Conservation (phyloP, 2,888 invertebrate genomes). For the Acrobasis consociella region DNA sequence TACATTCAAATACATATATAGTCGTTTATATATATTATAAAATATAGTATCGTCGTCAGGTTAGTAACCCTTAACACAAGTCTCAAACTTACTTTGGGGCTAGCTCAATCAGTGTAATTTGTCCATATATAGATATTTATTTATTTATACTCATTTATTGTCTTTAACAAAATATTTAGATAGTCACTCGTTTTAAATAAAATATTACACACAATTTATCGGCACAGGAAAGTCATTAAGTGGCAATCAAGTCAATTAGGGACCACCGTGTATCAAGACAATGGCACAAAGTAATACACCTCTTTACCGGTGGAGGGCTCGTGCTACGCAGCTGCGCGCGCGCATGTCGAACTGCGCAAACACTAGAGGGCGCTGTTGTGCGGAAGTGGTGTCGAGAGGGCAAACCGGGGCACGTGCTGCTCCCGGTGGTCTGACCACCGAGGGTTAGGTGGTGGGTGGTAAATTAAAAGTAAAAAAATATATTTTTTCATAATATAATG, state of each 20-base stretch:
- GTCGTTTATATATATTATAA: too few species aligned
- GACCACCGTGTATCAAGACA: slow-evolving; percentile 56
- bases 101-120: too few species aligned
- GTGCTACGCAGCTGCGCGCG: slow-evolving; percentile 43
- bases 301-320: slow-evolving; percentile 49
- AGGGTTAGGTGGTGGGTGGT: slow-evolving; percentile 23
- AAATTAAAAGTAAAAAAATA: slow-evolving; percentile 19
- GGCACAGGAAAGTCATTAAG: slow-evolving; percentile 61
- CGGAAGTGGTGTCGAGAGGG: slow-evolving; percentile 57
- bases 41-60: too few species aligned
- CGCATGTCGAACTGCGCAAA: slow-evolving; percentile 30
- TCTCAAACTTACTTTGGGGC: too few species aligned
- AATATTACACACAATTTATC: slow-evolving; percentile 4
- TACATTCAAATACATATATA: too few species aligned
- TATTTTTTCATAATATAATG: too few species aligned
- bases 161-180: too few species aligned
- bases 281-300: slow-evolving; percentile 41
- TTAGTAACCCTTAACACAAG: too few species aligned
- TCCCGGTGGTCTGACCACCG: slow-evolving; percentile 51
- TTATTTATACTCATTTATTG: too few species aligned
- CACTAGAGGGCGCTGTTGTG: slow-evolving; percentile 46
- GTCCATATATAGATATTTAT: too few species aligned
- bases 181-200: too few species aligned
- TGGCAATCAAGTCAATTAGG: slow-evolving; percentile 64
- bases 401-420: slow-evolving; percentile 64